Evolutionary conservation across 2,113 vertebrate species (phyloP).

Genomic region (Corydoras sp.): DNA sequence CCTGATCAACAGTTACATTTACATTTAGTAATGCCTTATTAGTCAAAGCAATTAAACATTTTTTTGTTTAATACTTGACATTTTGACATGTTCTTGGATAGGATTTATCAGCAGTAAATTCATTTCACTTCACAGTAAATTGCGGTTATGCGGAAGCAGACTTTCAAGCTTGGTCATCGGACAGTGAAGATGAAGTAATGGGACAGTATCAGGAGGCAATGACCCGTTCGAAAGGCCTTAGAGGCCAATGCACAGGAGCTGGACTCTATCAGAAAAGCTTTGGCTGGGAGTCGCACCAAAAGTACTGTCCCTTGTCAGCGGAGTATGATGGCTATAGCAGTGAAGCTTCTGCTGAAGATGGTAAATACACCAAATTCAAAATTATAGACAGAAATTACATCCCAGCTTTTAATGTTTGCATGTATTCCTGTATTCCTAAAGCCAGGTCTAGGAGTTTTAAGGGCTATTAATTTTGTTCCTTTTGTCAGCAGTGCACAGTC

Average conservation of each 20-base stretch:
- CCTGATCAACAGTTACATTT: no score
- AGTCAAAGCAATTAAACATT: no score
- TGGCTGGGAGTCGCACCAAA: constrained; percentile 84
- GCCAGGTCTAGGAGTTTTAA: no score
- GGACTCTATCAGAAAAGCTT: constrained; percentile 71
- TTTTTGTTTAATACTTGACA: no score
- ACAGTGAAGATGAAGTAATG: constrained; percentile 93
- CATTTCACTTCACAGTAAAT: no score
- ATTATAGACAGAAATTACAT: not conserved
- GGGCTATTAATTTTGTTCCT: no score
- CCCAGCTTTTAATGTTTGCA: no score
- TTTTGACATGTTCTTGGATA: no score
- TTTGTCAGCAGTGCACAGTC: no score
- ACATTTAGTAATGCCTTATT: no score
- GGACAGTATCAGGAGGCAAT: constrained; percentile 93
- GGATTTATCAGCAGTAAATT: no score
- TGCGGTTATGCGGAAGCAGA: constrained; percentile 69
- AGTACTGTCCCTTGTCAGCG: constrained; percentile 85
- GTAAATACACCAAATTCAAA: constrained; percentile 60
- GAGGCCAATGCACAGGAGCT: constrained; percentile 51
- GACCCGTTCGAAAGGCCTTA: constrained; percentile 75
- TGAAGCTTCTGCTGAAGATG: constrained; percentile 87
- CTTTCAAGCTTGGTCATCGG: constrained; percentile 84
- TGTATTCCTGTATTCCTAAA: no score
- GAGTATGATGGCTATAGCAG: constrained; percentile 93